phyloP scores from a whole-genome alignment of 1,140 invertebrate species.

The Tenebrio molitor region DNA sequence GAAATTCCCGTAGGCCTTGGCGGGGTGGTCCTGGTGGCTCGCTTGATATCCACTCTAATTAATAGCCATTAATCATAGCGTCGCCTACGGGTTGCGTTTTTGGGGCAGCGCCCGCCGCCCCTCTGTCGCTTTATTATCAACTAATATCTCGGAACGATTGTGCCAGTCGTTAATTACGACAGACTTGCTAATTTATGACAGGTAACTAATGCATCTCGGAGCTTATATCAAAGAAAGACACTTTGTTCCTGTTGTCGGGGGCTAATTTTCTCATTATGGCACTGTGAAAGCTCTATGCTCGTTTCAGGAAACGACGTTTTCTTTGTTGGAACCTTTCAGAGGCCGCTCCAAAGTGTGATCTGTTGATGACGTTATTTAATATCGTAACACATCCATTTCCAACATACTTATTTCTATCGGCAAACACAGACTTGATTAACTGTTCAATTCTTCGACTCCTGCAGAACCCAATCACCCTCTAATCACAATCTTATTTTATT shows the following conservation, averaged over 20 bases:
- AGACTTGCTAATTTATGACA: constrained; percentile 37
- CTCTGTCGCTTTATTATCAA: constrained; percentile 21
- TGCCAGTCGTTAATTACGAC: constrained; percentile 29
- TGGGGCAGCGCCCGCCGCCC: constrained; percentile 1
- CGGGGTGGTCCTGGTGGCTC: constrained; percentile 36
- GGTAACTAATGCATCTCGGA: constrained; percentile 27
- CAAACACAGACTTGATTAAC: too few species aligned
- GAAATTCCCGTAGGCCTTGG: constrained; percentile 2
- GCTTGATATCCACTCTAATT: constrained; percentile 42
- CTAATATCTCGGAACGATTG: constrained; percentile 28
- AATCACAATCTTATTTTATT: background rate
- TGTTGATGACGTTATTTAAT: too few species aligned
- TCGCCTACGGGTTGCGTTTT: constrained; percentile 26
- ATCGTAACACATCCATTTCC: too few species aligned
- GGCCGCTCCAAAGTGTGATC: too few species aligned
- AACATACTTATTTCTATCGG: background rate
- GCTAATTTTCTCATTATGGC: constrained; percentile 20
- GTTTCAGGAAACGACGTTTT: background rate
- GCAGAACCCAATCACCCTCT: too few species aligned
- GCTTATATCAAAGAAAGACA: constrained; percentile 29
- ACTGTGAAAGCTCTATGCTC: background rate
- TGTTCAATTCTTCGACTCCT: too few species aligned
- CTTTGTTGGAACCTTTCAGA: background rate
- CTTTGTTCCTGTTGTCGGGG: constrained; percentile 8
- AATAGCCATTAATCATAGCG: constrained; percentile 41